Evolutionary conservation across 2,113 vertebrate species (phyloP), one percentile per base, ranked within the genome.

Genomic region (Pterophyllum scalare): DNA sequence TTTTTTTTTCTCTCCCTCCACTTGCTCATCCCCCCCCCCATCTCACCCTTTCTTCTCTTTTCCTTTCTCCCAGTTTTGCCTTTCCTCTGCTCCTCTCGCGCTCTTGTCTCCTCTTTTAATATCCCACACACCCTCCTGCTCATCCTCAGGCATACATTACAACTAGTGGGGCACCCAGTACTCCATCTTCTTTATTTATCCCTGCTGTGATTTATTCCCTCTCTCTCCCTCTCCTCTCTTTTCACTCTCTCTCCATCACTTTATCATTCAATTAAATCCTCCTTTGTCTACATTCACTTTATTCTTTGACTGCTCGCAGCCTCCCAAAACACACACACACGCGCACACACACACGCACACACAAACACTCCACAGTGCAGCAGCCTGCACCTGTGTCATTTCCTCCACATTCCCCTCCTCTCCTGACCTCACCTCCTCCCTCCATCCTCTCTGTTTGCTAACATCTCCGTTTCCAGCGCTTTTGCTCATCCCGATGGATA

Each of bases 221-320:
- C 75, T 54, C 77, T 75, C 80, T 80, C 61, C 60, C 61, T 75
- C 79, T 56, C 58, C 38, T 12, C 61, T 64, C 75, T 79, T 65
- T 82, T 83, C 31, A 67, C 82, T 84, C 83, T 84, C 84, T 60
- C 64, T 81, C 72, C 58, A 49, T 62, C 89, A 82, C 87, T 94
- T 93, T 89, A 92, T 94, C 92, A 93, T 94, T 94, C 91, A 94
- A 92, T 93, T 93, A 94, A 91, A 91, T 85, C 84, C 91, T 89
- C 85, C 80, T 89, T 87, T 93, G 72, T 93, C 88, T 93, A 28
- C 75, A 20, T 85, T 83, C 89, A 72, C 78, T 77, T 83, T 84
- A 77, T 85, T 79, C 70, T 65, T 10, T 33, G 1, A 14, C 65
- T 59, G 6, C 40, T 75, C 57, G 1, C 81, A 54, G 59, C 43